A percentile compares a stretch with the other conserved stretches of the same genome.
Evolutionary conservation across 2,888 invertebrate species (phyloP).

Genomic region (Apotomis turbidana): DNA sequence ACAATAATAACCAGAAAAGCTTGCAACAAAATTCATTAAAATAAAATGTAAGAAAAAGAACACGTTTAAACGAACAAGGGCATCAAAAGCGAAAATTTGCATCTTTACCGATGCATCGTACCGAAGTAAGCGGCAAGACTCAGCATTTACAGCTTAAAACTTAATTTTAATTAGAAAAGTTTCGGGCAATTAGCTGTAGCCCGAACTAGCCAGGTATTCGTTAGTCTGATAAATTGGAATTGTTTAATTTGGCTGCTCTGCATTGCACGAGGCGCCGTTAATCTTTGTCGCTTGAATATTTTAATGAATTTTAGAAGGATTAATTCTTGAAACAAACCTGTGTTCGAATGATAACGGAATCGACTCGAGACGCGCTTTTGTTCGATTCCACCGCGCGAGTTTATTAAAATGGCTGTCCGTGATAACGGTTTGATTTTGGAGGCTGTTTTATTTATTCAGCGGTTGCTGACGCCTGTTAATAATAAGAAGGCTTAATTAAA

Average conservation of each 20-base stretch:
- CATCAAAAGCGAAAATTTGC: constrained; percentile 34
- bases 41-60: neutral
- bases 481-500: constrained; percentile 5
- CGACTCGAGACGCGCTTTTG: constrained; percentile 32
- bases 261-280: constrained; percentile 48
- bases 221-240: constrained; percentile 62
- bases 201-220: constrained; percentile 56
- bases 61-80: neutral
- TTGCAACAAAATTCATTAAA: no score
- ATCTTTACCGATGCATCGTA: constrained; percentile 32
- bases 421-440: constrained; percentile 35
- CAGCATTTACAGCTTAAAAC: constrained; percentile 47
- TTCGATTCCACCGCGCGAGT: constrained; percentile 16
- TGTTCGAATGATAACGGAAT: constrained; percentile 39
- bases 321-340: constrained; percentile 42
- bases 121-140: constrained; percentile 45
- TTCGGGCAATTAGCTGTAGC: constrained; percentile 60
- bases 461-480: neutral
- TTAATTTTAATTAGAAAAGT: constrained; percentile 69
- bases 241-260: constrained; percentile 59
- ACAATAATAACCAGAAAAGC: no score
- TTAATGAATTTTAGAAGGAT: constrained; percentile 43
- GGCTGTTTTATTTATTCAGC: constrained; percentile 23
- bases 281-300: constrained; percentile 46
- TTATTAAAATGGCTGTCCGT: constrained; percentile 28